Base-by-base conservation (phyloP, 2,888 invertebrate species). In the Ceraclea dissimilis region DNA sequence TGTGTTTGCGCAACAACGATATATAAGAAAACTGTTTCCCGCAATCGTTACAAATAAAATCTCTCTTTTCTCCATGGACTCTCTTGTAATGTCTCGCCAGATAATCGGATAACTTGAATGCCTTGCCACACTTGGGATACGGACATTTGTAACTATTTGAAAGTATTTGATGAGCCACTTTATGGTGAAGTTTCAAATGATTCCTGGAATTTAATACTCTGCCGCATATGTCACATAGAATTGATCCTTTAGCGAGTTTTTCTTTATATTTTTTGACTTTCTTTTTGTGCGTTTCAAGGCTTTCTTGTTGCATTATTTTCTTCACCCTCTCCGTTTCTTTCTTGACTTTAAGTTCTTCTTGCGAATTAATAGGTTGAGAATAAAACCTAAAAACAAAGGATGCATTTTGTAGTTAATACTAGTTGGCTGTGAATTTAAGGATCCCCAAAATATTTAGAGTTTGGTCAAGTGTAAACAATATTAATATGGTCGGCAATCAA, bases 1-100 rank as follows among this genome's bases (percentile, higher is more conserved):
- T 65, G 60, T 78, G 78, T 39, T 61, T 65, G 0, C 66, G 64
- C 39, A 77, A 56, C 57, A 73, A 73, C 1, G 69, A 69, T 65
- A 68, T 69, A 51, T 67, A 75, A 1, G 72, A 72, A 65, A 74
- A 78, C 1, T 65, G 63, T 19, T 62, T 63, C 0, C 72, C 74
- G 65, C 78, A 78, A 13, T 65, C 64, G 1, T 71, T 65, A 64
- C 77, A 78, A 18, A 71, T 67, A 56, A 71, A 75, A 2, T 71
- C 67, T 57, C 66, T 70, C 11, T 65, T 61, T 1, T 57, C 61
- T 1, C 66, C 66, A 65, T 77, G 77, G 56, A 66, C 68, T 48
- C 76, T 68, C 62, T 68, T 71, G 2, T 72, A 65, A 62, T 77
- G 77, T 26, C 70, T 67, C 2, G 67, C 66, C 57, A 76, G 65